Conservation (phyloP, 2,113 vertebrate genomes). For the Trichomycterus rosablanca region DNA sequence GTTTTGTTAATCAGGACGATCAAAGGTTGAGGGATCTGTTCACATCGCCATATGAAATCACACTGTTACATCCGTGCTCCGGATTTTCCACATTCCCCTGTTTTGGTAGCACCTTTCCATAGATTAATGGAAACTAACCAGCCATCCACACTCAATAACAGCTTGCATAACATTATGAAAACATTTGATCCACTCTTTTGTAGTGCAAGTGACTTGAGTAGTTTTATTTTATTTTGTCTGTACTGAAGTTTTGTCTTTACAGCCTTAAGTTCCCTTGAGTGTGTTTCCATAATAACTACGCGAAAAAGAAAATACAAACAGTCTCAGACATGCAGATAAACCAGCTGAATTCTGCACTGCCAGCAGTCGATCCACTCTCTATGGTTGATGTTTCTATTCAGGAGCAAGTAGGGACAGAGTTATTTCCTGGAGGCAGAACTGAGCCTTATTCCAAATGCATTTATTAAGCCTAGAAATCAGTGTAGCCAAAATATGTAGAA, state of each 20-base stretch:
- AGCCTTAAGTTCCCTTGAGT: constrained; percentile 19
- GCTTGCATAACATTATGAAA: neutral
- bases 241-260: neutral
- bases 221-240: neutral
- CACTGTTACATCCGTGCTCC: constrained; percentile 20
- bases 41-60: neutral
- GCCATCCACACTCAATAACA: neutral
- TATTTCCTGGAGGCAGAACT: constrained; percentile 13
- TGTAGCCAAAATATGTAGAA: too few species aligned
- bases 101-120: neutral
- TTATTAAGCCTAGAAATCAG: neutral
- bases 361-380: neutral
- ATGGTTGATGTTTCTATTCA: constrained; percentile 14
- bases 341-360: constrained; percentile 10
- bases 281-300: constrained; percentile 34
- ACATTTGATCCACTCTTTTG: too few species aligned
- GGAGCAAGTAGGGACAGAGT: constrained; percentile 10
- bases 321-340: constrained; percentile 20
- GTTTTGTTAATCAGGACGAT: constrained; percentile 2
- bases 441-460: neutral
- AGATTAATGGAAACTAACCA: neutral
- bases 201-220: too few species aligned
- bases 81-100: constrained; percentile 58
- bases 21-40: constrained; percentile 2
- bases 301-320: constrained; percentile 12